phyloP scores from a whole-genome alignment of 2,113 vertebrate genomes.

The Sisor rabdophorus region DNA sequence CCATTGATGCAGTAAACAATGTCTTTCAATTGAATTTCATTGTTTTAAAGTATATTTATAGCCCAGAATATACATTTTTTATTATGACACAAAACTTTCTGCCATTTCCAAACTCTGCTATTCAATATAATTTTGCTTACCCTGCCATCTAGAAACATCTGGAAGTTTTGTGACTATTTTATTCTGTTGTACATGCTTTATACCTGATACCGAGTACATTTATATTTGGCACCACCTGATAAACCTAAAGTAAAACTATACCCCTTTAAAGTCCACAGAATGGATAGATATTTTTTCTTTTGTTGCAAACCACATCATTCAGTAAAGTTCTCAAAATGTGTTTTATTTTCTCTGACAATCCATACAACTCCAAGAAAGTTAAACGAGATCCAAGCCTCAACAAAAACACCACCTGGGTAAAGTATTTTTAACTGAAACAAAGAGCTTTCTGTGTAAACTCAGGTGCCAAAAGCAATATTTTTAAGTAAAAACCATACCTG shows the following conservation, averaged over 20 bases:
- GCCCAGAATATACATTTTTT: neutral
- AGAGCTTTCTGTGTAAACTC: slow-evolving; percentile 56
- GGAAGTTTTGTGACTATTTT: neutral
- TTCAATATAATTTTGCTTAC: neutral
- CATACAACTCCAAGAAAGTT: slow-evolving; percentile 27
- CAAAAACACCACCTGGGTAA: slow-evolving; percentile 49
- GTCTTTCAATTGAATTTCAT: neutral
- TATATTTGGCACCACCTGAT: neutral
- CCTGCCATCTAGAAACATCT: neutral
- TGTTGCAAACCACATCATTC: slow-evolving; percentile 22
- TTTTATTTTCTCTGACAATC: slow-evolving; percentile 38
- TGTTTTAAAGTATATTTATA: neutral
- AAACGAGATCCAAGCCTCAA: slow-evolving; percentile 41
- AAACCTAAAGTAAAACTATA: neutral
- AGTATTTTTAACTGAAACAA: slow-evolving; percentile 57
- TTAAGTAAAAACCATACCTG: slow-evolving; percentile 61
- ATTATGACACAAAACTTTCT: neutral
- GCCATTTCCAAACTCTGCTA: neutral
- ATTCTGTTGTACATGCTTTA: neutral
- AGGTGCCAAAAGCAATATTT: slow-evolving; percentile 61
- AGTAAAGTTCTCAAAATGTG: slow-evolving; percentile 22
- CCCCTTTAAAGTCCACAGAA: neutral
- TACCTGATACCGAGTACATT: neutral
- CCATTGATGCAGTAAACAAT: neutral
- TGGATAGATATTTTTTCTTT: slow-evolving; percentile 1